Conservation (phyloP, 2,113 vertebrate genomes). For the Rissa tridactyla region DNA sequence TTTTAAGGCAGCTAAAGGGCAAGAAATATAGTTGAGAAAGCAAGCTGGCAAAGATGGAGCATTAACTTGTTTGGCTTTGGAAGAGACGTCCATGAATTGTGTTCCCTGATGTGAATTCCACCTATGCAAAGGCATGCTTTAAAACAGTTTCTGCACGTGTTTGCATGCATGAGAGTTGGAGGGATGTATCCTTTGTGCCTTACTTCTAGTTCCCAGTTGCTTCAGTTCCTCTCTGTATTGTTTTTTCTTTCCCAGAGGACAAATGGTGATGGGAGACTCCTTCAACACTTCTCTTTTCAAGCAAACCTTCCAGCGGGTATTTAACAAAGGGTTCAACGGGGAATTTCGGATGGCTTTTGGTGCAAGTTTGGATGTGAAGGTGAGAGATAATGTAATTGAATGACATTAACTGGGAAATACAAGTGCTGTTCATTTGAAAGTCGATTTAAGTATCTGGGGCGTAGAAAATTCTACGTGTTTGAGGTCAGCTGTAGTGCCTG, state of each 20-base stretch:
- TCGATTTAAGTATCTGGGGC: background rate
- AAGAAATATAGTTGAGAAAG: background rate
- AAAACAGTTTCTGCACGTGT: background rate
- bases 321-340: conserved; percentile 89
- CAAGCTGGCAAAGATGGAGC: background rate
- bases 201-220: background rate
- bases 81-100: background rate
- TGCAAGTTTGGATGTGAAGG: conserved; percentile 93
- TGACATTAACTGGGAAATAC: background rate
- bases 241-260: conserved; percentile 77
- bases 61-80: conserved; percentile 1
- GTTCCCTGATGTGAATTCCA: background rate
- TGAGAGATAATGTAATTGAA: conserved; percentile 25
- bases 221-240: background rate
- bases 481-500: background rate
- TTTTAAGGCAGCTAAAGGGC: background rate
- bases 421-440: background rate
- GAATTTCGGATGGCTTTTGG: conserved; percentile 97
- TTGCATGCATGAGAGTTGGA: background rate
- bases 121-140: background rate
- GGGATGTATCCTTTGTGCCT: background rate
- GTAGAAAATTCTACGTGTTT: background rate
- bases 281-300: conserved; percentile 99
- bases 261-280: conserved; percentile 98
- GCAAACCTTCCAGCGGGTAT: conserved; percentile 98